A percentile compares a stretch with the other conserved stretches of the same genome.
phyloP scores from a whole-genome alignment of 1,140 invertebrate genomes.

The Lordiphosa mommai region DNA sequence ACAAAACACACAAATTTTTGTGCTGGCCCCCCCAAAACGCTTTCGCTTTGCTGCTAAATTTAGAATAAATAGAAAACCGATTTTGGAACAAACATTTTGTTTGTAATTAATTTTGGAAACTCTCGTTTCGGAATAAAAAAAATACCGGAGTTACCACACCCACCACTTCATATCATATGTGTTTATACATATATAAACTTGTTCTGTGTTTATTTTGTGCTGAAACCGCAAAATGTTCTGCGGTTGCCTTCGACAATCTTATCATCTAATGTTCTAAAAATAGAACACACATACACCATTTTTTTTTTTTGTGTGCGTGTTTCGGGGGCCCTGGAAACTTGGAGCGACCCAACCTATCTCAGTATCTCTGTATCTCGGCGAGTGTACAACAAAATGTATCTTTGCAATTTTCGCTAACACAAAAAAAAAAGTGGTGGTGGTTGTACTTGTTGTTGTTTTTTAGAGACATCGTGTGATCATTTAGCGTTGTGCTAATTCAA shows the following conservation, averaged over 20 bases:
- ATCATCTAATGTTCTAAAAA: constrained; percentile 75
- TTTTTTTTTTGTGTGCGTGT: constrained; percentile 19
- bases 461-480: constrained; percentile 70
- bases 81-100: constrained; percentile 13
- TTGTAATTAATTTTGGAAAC: constrained; percentile 20
- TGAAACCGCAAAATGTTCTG: constrained; percentile 67
- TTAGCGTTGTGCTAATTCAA: constrained; percentile 72
- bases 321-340: constrained; percentile 36
- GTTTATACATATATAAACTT: constrained; percentile 29
- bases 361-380: constrained; percentile 30
- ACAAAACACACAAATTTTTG: constrained; percentile 1
- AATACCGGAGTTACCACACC: constrained; percentile 2
- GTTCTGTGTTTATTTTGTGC: constrained; percentile 40
- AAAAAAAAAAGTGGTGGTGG: constrained; percentile 33
- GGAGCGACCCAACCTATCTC: constrained; percentile 47
- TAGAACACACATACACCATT: constrained; percentile 35
- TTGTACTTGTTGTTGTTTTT: constrained; percentile 48
- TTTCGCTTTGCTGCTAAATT: background rate
- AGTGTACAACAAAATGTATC: constrained; percentile 37
- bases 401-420: constrained; percentile 58
- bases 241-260: constrained; percentile 66
- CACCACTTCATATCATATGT: constrained; percentile 22
- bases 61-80: background rate
- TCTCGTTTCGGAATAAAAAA: constrained; percentile 19
- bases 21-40: too few relatives aligned